Base-by-base conservation (phyloP, 2,113 vertebrate genomes). In the Carassius carassius region DNA sequence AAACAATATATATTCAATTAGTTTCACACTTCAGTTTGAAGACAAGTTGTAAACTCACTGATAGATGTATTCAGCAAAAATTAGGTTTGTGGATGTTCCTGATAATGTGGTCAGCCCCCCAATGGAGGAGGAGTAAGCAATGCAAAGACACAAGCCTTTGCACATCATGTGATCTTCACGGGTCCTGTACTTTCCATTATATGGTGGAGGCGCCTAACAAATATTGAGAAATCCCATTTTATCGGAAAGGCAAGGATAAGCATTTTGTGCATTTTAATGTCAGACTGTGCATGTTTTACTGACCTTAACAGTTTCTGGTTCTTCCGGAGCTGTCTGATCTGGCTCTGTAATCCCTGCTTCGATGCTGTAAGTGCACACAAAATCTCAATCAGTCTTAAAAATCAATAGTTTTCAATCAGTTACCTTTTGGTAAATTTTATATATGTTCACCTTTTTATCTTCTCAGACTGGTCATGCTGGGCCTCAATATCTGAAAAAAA, bases 11-110 rank as follows among this genome's bases (percentile, higher is more conserved):
- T 37, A 37, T 51, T 56, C 29, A 35, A 63, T 29, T 7, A 82
- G 51, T 21, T 23, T 14, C 25, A 62, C 78, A 70, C 35, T 70
- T 62, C 67, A 47, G 29, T 72, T 25, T 16, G 14, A 81, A 49
- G 4, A n/a, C 2, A 44, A 78, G 25, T 14, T 56, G 3, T 32
- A 29, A 56, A 94, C 97, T 95, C 93, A 98, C 97, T 86, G 90
- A 83, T 96, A 94, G 86, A 99, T 96, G 85, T 96, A 94, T 89
- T 98, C 97, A 16, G 94, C 21, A 88, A 99, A 98, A 90, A 99
- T 98, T 90, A 99, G 90, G 90, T 98, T 98, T 82, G 97, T 94
- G 0, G 97, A 99, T 29, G 97, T 98, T 88, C 97, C 98, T 0
- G 97, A 96, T 89, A 97, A 93, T 2, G 97, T 99, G 37, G 95